These are phyloP conservation scores for Aleiodes testaceus DNA, from an alignment of 2,888 invertebrate species.

Conservation along the genomic window DNA sequence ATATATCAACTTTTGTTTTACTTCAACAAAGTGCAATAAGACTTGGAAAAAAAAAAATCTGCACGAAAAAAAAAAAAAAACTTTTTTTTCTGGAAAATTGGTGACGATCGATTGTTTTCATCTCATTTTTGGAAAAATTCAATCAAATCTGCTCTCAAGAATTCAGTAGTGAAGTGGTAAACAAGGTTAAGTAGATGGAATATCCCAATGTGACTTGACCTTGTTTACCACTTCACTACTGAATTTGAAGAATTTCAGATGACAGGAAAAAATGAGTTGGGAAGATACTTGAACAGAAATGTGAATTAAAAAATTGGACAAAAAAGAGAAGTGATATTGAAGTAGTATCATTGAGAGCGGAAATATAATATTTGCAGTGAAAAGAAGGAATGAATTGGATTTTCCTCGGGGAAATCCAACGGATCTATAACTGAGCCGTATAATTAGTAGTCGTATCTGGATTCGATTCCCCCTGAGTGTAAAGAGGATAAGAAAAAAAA, in stretches of 20 bases:
- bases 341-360: conserved; percentile 1
- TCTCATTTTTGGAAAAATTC: no score
- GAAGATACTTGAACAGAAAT: neutral
- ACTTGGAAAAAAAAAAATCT: conserved; percentile 41
- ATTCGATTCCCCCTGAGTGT: conserved; percentile 11
- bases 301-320: neutral
- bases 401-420: conserved; percentile 16
- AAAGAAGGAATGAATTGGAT: conserved; percentile 12
- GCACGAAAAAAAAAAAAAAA: no score
- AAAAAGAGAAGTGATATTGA: neutral
- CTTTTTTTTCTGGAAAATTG: no score
- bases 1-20: neutral
- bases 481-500: neutral
- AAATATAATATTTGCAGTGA: conserved; percentile 3
- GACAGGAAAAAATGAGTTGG: neutral
- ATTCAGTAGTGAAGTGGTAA: no score
- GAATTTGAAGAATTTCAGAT: no score
- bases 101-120: no score
- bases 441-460: neutral
- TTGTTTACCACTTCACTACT: no score
- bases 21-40: conserved; percentile 45
- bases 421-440: neutral
- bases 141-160: no score
- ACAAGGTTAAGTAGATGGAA: no score
- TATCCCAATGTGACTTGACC: no score